Conservation (phyloP, 1,140 invertebrate species). For the Aphidius ervi region DNA sequence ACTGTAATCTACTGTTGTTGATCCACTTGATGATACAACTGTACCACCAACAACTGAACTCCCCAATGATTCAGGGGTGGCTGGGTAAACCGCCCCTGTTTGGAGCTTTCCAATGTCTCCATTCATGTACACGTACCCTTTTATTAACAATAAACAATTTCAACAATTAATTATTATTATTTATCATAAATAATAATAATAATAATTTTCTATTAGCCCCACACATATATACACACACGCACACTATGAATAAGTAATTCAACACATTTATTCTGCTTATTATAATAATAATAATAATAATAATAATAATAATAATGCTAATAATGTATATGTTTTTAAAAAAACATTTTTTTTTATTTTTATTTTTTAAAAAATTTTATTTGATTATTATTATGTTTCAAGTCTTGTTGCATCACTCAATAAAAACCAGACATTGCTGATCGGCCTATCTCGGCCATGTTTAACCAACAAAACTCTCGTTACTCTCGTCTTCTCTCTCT, state of each 20-base stretch:
- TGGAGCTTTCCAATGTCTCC: conserved; percentile 69
- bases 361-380: not conserved
- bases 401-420: conserved; percentile 13
- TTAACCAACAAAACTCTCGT: conserved; percentile 4
- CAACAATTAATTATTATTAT: not conserved
- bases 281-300: too few relatives aligned
- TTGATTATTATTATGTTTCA: not conserved
- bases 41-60: conserved; percentile 40
- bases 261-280: too few relatives aligned
- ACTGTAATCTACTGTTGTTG: conserved; percentile 49
- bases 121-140: conserved; percentile 74
- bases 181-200: not conserved
- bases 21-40: conserved; percentile 37
- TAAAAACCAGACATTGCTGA: conserved; percentile 5
- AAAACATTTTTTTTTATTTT: too few relatives aligned
- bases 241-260: too few relatives aligned
- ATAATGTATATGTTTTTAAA: too few relatives aligned
- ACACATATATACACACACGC: too few relatives aligned
- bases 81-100: conserved; percentile 61
- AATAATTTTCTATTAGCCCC: not conserved
- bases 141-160: not conserved
- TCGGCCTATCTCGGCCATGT: conserved; percentile 7
- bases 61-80: conserved; percentile 56
- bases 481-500: too few relatives aligned
- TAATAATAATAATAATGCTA: too few relatives aligned